Base-by-base conservation (phyloP, 2,888 invertebrate species). In the Patella pellucida region DNA sequence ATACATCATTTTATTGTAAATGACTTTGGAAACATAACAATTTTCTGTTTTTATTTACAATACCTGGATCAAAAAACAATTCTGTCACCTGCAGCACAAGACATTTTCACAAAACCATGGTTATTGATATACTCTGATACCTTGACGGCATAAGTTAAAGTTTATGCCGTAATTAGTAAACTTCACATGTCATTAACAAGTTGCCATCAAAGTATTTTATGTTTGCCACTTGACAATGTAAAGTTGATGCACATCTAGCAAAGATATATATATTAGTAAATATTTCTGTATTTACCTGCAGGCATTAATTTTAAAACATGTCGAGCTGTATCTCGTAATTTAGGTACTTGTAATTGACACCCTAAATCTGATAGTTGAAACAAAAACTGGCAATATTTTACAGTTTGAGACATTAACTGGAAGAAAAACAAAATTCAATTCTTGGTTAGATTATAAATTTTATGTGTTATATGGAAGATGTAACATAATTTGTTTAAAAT, bases 301-400 rank as follows among this genome's bases (percentile, higher is more conserved):
- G 96, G 96, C 91, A 96, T 94, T 79, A 96, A 92, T 89, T 95
- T 95, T 68, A 96, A 93, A 41, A 97, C 93, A 76, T 94, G 93
- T 85, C 96, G 94, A 1, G 95, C 95, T 68, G 95, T 95, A 88
- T 98, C 97, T 67, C 96, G 93, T 81, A 98, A 92, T 76, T 94
- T 94, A 23, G 95, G 93, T 87, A 96, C 95, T 82, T 94, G 94
- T 85, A 97, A 93, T 74, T 94, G 94, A 87, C 96, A 95, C 69
- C 97, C 98, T 84, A 97, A 92, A 90, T 97, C 96, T 85, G 96
- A 96, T 84, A 98, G 92, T 90, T 96, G 96, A 82, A 92, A 91
- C 75, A 92, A 83, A 84, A 92, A 92, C 83, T 88, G 85, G 69
- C 89, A 89, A 85, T 91, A 91, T 89, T 94, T 93, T 68, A 86